Base-by-base conservation (phyloP, 2,797 vertebrate species). In the Malurus splendens region DNA sequence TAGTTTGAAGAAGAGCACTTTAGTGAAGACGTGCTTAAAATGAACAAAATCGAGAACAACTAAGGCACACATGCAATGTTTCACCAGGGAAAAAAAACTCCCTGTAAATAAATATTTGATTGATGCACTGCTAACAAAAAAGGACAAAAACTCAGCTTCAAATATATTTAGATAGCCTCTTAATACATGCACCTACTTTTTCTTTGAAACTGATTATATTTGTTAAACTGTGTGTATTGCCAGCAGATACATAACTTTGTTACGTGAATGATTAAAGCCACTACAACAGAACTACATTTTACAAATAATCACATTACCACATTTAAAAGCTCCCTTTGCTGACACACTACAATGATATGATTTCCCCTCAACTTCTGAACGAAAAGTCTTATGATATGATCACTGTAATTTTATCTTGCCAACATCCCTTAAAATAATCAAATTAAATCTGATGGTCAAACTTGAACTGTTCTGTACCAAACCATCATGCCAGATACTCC, bases 11-110 rank as follows among this genome's bases (percentile, higher is more conserved):
- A 95, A 86, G 86, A 97, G 90, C 62, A 90, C 83, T 95, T 95
- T 38, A 91, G 90, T 68, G 86, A 86, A 94, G 96, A 96, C 65
- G 81, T 97, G 96, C 94, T 95, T 90, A 91, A 96, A 96, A 97
- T 97, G 94, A 96, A 92, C 80, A 96, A 97, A 94, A 92, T 14
- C 48, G 88, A 72, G 41, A 90, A 83, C 66, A 73, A 86, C 86
- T 65, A 75, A 79, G 74, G 87, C 1, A 1, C 42, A 88, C 70
- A 68, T 25, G 36, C 59, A 73, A 36, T 72, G 67, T 90, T 93
- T 71, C 70, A 52, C 67, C 62, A 54, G 45, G 48, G n/a, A 85
- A 88, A 77, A 91, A 83, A 90, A 81, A 67, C 10, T 25, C 18
- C 42, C n/a, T 79, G 76, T 80, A 91, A 93, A 92, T 82, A 95